phyloP scores from a whole-genome alignment of 1,140 invertebrate genomes.

The Bombus vancouverensis region DNA sequence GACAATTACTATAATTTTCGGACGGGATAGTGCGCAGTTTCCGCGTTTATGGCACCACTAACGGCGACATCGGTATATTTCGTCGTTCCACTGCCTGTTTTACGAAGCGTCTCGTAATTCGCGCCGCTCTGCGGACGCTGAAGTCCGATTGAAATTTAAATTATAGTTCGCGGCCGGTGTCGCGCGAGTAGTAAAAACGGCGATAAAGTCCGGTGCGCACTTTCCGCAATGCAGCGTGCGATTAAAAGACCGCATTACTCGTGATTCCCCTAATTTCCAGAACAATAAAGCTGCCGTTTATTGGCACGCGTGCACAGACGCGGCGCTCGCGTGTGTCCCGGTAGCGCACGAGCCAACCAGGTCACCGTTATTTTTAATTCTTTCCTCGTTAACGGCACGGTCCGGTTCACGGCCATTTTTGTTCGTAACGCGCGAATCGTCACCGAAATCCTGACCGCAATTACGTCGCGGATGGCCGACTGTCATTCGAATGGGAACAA shows the following conservation, averaged over 20 bases:
- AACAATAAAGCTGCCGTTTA: conserved; percentile 56
- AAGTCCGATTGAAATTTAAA: conserved; percentile 54
- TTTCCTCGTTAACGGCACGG: background rate
- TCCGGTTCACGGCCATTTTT: background rate
- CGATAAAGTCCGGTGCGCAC: conserved; percentile 40
- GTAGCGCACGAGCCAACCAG: conserved; percentile 9
- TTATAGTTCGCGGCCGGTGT: background rate
- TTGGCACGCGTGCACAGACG: conserved; percentile 31
- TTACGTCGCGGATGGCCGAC: background rate
- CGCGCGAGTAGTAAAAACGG: conserved; percentile 44
- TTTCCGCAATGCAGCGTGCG: conserved; percentile 42
- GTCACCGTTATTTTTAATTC: conserved; percentile 49
- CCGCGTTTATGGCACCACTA: conserved; percentile 37
- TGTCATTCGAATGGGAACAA: background rate
- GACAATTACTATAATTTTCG: conserved; percentile 62
- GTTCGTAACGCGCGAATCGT: conserved; percentile 1
- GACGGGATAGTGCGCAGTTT: conserved; percentile 31
- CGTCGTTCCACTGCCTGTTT: conserved; percentile 39
- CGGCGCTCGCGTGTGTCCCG: background rate
- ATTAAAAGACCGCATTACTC: conserved; percentile 59
- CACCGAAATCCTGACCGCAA: background rate
- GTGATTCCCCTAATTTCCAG: conserved; percentile 57
- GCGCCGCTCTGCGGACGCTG: conserved; percentile 19
- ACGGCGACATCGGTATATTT: conserved; percentile 35
- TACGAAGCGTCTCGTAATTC: conserved; percentile 54